Percentiles rank a stretch among this genome's conserved stretches.
These are phyloP conservation scores for Oreochromis grahami DNA, from an alignment of 2,797 vertebrate genomes.

Conservation along the genomic window DNA sequence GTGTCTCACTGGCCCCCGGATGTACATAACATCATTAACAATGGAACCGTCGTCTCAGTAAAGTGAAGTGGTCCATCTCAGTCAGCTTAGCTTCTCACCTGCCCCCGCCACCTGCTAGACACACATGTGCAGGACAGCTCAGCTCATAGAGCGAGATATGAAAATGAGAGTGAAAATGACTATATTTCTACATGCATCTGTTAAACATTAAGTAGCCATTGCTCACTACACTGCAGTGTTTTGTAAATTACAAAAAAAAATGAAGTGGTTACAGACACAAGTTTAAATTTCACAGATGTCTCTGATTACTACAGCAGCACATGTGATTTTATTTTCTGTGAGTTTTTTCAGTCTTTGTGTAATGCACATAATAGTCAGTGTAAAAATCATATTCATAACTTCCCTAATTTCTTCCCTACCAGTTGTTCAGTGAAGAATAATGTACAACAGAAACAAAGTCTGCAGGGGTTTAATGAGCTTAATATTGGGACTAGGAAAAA, in stretches of 20 bases:
- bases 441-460: background rate
- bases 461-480: background rate
- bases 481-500: background rate
- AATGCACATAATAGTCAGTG: background rate
- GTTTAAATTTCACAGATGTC: background rate
- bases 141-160: background rate
- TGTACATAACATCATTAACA: slow-evolving; percentile 59
- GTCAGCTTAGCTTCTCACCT: slow-evolving; percentile 65
- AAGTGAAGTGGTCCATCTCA: slow-evolving; percentile 64
- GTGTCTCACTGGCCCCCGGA: background rate
- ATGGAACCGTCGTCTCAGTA: slow-evolving; percentile 51
- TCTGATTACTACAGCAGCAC: background rate
- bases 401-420: background rate
- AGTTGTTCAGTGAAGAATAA: background rate
- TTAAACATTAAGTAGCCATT: background rate
- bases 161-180: background rate
- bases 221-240: background rate
- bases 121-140: background rate
- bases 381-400: background rate
- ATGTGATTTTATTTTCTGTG: no score
- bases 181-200: background rate
- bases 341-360: background rate
- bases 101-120: background rate
- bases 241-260: background rate
- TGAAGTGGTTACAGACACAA: background rate